Conservation (phyloP, 2,797 vertebrate species). For the Thunnus albacares region DNA sequence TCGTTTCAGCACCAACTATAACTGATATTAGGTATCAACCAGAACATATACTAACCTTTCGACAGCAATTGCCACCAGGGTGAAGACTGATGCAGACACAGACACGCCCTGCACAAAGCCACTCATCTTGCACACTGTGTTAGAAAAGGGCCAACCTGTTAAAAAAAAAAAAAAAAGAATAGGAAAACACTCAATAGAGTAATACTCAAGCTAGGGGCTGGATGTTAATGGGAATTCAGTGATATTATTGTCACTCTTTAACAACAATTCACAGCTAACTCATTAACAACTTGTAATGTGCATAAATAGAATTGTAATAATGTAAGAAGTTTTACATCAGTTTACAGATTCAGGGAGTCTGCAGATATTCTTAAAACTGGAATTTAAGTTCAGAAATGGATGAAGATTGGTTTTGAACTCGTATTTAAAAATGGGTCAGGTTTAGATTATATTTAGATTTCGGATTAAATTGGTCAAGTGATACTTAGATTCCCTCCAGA, state of each 20-base stretch:
- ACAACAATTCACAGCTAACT: neutral
- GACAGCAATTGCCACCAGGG: constrained; percentile 88
- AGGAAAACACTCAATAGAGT: neutral
- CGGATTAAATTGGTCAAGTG: neutral
- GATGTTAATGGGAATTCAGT: neutral
- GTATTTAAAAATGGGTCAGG: too few relatives aligned
- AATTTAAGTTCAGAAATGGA: too few relatives aligned
- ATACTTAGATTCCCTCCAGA: too few relatives aligned
- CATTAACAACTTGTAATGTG: too few relatives aligned
- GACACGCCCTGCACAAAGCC: constrained; percentile 88
- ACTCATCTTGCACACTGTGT: constrained; percentile 87
- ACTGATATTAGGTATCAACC: neutral
- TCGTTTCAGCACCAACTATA: neutral
- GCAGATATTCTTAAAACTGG: too few relatives aligned
- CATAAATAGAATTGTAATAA: too few relatives aligned
- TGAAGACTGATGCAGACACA: constrained; percentile 88
- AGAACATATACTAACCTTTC: constrained; percentile 83
- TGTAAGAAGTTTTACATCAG: too few relatives aligned
- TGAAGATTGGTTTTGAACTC: too few relatives aligned
- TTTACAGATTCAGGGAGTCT: too few relatives aligned
- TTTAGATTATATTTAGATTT: too few relatives aligned
- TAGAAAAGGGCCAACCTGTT: constrained; percentile 89
- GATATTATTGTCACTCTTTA: neutral
- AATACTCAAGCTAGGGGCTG: neutral
- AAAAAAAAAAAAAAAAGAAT: constrained; percentile 16